Percentiles rank a stretch among this genome's conserved stretches.
phyloP scores from a whole-genome alignment of 2,888 invertebrate genomes.

The Mesorhabditis spiculigera region DNA sequence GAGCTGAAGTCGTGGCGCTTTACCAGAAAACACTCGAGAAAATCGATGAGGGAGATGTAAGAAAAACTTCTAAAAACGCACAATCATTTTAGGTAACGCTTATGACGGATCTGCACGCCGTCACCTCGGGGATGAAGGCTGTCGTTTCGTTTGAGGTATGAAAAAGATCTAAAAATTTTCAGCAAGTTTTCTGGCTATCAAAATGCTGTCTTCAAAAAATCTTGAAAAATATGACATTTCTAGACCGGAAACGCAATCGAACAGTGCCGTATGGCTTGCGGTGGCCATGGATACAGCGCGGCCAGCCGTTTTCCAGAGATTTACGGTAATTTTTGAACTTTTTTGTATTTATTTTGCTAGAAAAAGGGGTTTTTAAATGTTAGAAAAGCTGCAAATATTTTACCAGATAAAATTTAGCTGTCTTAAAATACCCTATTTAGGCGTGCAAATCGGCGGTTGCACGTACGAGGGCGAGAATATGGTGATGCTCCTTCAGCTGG shows the following conservation, averaged over 20 bases:
- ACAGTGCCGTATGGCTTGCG: slow-evolving; percentile 79
- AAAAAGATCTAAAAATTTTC: slow-evolving; percentile 61
- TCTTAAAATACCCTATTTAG: neutral
- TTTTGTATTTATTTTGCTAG: neutral
- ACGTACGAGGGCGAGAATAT: slow-evolving; percentile 97
- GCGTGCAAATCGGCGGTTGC: slow-evolving; percentile 75
- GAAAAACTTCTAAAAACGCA: neutral
- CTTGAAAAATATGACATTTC: neutral
- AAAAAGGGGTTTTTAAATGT: neutral
- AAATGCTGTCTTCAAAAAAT: neutral
- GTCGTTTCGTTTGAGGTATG: slow-evolving; percentile 70
- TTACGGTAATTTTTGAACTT: slow-evolving; percentile 20
- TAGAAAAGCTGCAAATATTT: too few species aligned
- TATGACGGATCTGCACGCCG: slow-evolving; percentile 75
- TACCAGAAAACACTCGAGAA: slow-evolving; percentile 22
- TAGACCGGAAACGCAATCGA: neutral
- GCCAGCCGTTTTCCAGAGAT: slow-evolving; percentile 60
- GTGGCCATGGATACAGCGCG: slow-evolving; percentile 81
- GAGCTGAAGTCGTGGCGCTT: slow-evolving; percentile 28
- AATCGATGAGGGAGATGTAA: slow-evolving; percentile 20
- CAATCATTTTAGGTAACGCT: slow-evolving; percentile 16
- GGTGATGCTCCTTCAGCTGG: slow-evolving; percentile 84
- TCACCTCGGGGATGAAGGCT: slow-evolving; percentile 88
- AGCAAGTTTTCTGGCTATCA: neutral
- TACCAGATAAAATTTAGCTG: too few species aligned